Base-by-base conservation (phyloP, 2,888 invertebrate species). In the Osmoderma eremita region DNA sequence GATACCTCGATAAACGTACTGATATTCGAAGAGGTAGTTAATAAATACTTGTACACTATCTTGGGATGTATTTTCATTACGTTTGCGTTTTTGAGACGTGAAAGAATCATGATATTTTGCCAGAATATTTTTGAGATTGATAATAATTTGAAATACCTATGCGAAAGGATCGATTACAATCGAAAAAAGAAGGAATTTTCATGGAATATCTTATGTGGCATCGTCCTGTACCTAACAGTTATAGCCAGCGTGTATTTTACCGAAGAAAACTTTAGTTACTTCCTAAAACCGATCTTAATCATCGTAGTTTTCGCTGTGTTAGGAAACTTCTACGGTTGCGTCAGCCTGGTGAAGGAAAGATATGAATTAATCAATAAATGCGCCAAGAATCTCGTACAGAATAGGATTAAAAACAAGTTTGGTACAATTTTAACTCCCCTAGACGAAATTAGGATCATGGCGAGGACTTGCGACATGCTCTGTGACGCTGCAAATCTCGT, bases 11-110 rank as follows among this genome's bases (percentile, higher is more conserved):
- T 64, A 51, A 68, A 68, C 61, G 61, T 65, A 1, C 24, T 45
- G 12, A 56, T 68, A 17, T 68, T 68, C 42, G 65, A 61, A 45
- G 45, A 58, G 39, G 42, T 68, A 5, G 68, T 68, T 1, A 58
- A 64, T 15, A 67, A 67, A 22, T 67, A 69, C 22, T 45, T 69
- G 12, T 63, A 61, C 17, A 50, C 39, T 4, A 18, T 64, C 12
- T 36, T 69, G n/a, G 69, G 69, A 15, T 39, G 41, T n/a, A 49
- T 64, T 0, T 66, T 54, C 54, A 50, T 69, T 3, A 22, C 39
- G 8, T 53, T 67, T 12, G 48, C 67, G 2, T 64, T 58, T n/a
- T 20, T 51, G 2, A 18, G 53, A 42, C 15, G 53, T 8, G 20
- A 61, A 10, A 64, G 67, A 53, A 12, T 51, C 3, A 56, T 58